Evolutionary conservation across 2,797 vertebrate species (phyloP).

Genomic region (Tiaroga cobitis): DNA sequence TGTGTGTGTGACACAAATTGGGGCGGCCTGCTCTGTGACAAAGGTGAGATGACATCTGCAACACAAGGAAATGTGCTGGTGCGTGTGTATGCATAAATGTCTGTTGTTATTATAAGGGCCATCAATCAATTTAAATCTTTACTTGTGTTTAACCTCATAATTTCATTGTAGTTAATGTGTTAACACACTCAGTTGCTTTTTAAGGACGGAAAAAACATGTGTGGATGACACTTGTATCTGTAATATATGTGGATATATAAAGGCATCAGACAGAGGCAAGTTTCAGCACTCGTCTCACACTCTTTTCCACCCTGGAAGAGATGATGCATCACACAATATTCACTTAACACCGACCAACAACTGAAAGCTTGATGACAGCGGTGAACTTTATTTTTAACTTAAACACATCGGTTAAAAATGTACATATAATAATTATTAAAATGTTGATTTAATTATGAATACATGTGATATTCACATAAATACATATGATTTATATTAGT

Average conservation of each 20-base stretch:
- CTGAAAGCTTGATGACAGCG: not conserved
- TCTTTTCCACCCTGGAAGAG: not conserved
- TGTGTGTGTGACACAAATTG: constrained; percentile 86
- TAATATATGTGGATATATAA: constrained; percentile 15
- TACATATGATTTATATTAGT: not conserved
- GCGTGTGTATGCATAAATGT: no score
- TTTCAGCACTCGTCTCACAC: not conserved
- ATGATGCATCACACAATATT: not conserved
- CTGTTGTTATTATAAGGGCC: no score
- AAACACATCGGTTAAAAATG: not conserved
- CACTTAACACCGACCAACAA: not conserved
- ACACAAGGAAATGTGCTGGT: not conserved
- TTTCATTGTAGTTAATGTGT: no score
- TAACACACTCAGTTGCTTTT: not conserved
- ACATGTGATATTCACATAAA: no score
- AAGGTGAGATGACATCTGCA: constrained; percentile 72
- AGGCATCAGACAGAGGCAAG: not conserved
- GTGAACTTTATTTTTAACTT: not conserved
- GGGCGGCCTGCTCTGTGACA: constrained; percentile 86
- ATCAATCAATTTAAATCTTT: no score
- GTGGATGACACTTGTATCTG: not conserved
- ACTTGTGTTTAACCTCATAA: no score
- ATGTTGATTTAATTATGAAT: not conserved
- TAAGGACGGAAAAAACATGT: not conserved
- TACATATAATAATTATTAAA: not conserved